These are phyloP conservation scores for Agrochola circellaris DNA, from an alignment of 2,888 invertebrate genomes.

Conservation along the genomic window DNA sequence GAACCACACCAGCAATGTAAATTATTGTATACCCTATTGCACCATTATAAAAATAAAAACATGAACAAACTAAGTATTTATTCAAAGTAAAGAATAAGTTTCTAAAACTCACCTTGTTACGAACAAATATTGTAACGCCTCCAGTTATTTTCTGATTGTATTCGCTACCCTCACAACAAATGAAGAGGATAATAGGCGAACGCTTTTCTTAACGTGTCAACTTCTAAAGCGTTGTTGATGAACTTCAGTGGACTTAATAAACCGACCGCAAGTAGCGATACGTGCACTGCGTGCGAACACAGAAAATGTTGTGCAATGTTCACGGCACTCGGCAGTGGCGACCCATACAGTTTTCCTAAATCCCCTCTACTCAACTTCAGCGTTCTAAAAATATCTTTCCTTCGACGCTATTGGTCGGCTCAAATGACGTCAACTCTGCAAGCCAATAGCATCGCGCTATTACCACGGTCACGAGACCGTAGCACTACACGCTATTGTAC, in stretches of 20 bases:
- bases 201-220: slow-evolving; percentile 42
- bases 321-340: slow-evolving; percentile 69
- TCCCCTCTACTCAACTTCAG: slow-evolving; percentile 80
- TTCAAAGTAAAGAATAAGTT: slow-evolving; percentile 7
- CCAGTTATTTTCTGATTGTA: slow-evolving; percentile 66
- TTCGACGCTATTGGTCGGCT: slow-evolving; percentile 76
- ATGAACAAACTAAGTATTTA: not conserved
- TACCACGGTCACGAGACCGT: slow-evolving; percentile 83
- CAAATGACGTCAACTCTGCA: slow-evolving; percentile 82
- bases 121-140: slow-evolving; percentile 77
- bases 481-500: slow-evolving; percentile 64
- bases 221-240: slow-evolving; percentile 46
- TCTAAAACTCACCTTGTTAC: slow-evolving; percentile 76
- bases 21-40: not conserved
- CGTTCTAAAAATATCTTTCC: slow-evolving; percentile 87
- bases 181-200: slow-evolving; percentile 64
- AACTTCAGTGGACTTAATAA: slow-evolving; percentile 48
- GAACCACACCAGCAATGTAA: not conserved
- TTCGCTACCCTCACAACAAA: slow-evolving; percentile 68
- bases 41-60: not conserved
- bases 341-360: slow-evolving; percentile 82
- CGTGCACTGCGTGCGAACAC: slow-evolving; percentile 78
- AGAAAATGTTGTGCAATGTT: slow-evolving; percentile 88
- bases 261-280: slow-evolving; percentile 55
- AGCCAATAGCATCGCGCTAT: slow-evolving; percentile 77